phyloP scores from a whole-genome alignment of 2,888 invertebrate species.

The Plagodis pulveraria region DNA sequence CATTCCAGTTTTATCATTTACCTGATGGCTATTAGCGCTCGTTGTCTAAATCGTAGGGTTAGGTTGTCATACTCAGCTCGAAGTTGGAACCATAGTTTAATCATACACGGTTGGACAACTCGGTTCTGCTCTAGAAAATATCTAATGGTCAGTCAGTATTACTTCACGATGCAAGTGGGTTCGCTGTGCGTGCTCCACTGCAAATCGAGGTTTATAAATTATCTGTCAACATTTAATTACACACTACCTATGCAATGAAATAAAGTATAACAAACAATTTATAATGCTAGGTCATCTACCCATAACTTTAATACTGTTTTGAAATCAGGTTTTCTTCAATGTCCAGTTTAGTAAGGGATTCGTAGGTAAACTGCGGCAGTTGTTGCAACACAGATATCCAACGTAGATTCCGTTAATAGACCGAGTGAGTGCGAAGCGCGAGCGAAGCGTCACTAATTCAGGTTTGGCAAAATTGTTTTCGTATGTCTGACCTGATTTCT shows the following conservation, averaged over 20 bases:
- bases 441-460: too few species aligned
- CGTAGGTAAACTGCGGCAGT: too few species aligned
- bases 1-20: too few species aligned
- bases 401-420: too few species aligned
- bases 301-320: too few species aligned
- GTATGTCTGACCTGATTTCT: too few species aligned
- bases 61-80: constrained; percentile 5
- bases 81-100: constrained; percentile 30
- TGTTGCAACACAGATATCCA: too few species aligned
- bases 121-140: constrained; percentile 48
- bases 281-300: too few species aligned
- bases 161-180: constrained; percentile 28
- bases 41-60: constrained; percentile 8
- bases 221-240: constrained; percentile 61
- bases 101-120: constrained; percentile 36
- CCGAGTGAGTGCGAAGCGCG: too few species aligned
- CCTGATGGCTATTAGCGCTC: background rate
- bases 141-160: constrained; percentile 38
- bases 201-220: constrained; percentile 57
- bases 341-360: too few species aligned
- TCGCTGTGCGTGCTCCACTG: constrained; percentile 42
- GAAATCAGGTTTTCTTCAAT: too few species aligned
- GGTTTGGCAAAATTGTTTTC: too few species aligned
- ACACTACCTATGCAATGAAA: constrained; percentile 49
- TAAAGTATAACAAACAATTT: constrained; percentile 30